Base-by-base conservation (phyloP, 2,888 invertebrate species). In the Microplitis manilae region DNA sequence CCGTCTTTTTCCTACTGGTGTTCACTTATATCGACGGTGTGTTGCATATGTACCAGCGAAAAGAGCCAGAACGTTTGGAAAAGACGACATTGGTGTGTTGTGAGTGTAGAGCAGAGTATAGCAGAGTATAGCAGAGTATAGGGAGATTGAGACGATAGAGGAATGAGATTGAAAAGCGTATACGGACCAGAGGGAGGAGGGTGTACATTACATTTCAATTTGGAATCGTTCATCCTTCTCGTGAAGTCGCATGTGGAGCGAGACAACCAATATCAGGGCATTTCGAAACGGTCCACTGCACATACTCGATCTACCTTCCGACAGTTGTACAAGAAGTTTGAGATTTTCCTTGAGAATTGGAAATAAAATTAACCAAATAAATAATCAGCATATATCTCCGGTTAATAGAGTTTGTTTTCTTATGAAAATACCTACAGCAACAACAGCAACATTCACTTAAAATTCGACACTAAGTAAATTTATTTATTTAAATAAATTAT, bases 171-270 rank as follows among this genome's bases (percentile, higher is more conserved):
- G 79, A 79, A 80, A 78, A 78, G 80, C 75, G 80, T 50, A 77
- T 7, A 65, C 9, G 65, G 65, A 13, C 50, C 50, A 50, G 13
- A 5, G 72, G 79, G 80, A 79, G 78, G 83, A 30, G 83, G 82
- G 82, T 85, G 83, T 87, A 87, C 86, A 86, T 87, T 87, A 87
- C 87, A 86, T 87, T 87, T 87, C 87, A 87, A 87, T 87, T 87
- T 87, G 83, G 86, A 84, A 85, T 86, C 81, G 85, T 83, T 83
- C 83, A 81, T 64, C 50, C 82, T 83, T 81, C 83, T 72, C 72
- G 60, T 41, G 59, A 61, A 65, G 64, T 59, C 75, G 62, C 40
- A 20, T 41, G 50, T 20, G 68, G 62, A 73, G 40, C 39, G 79
- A 80, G 80, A 69, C 77, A 79, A 80, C 81, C 78, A 62, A 77